Percentiles rank a stretch among this genome's conserved stretches.
Evolutionary conservation across 2,797 vertebrate species (phyloP).

Genomic region (Sebastes flavidus): DNA sequence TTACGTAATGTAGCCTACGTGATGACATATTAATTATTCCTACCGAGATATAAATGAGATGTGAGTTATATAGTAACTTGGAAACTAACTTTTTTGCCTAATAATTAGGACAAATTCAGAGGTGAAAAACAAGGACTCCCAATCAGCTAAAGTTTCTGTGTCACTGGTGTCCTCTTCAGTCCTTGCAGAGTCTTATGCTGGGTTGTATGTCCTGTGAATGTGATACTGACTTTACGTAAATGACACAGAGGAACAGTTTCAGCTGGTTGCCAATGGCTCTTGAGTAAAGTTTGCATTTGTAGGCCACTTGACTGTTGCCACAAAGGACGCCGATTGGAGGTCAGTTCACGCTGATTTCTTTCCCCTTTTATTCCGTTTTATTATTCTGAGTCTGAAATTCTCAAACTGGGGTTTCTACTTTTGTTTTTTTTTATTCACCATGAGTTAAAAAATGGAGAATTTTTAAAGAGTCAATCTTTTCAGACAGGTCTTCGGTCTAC

Average conservation of each 20-base stretch:
- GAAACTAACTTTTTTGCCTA: not conserved
- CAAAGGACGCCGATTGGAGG: not conserved
- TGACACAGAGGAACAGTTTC: slow-evolving; percentile 23
- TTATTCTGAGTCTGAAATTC: not conserved
- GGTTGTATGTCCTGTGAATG: slow-evolving; percentile 42
- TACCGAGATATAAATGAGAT: not conserved
- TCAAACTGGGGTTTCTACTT: not conserved
- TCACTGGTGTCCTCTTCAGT: slow-evolving; percentile 44
- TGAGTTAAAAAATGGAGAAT: not conserved
- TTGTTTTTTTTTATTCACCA: not conserved
- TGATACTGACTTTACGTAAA: slow-evolving; percentile 43
- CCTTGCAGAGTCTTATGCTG: slow-evolving; percentile 3
- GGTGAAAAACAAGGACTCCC: not conserved
- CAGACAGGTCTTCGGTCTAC: not conserved
- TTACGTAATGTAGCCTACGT: not conserved
- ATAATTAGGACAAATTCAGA: not conserved
- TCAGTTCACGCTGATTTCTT: not conserved
- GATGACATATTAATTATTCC: not conserved
- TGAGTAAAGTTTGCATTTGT: not conserved
- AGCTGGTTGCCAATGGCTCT: not conserved
- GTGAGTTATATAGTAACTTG: not conserved
- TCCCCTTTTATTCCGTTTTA: not conserved
- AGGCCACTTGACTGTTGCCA: not conserved
- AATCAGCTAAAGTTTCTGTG: slow-evolving; percentile 22
- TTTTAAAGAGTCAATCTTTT: not conserved